Base-by-base conservation (phyloP, 1,140 invertebrate genomes). In the Temnothorax nylanderi region DNA sequence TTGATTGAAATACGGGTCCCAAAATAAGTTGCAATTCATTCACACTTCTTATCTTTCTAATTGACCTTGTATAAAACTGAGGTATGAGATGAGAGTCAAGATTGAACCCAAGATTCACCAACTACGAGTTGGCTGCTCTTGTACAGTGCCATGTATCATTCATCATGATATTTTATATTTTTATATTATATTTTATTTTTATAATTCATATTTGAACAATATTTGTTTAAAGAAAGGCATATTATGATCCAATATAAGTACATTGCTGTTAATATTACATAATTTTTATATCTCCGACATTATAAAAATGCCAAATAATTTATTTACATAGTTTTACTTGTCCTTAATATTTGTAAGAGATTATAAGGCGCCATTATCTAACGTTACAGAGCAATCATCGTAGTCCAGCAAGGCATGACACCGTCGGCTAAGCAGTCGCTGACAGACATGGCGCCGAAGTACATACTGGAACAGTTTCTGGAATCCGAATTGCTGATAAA, bases 401-500 rank as follows among this genome's bases (percentile, higher is more conserved):
- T 98, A 0, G 95, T 95, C 2, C 97, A 98, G 92, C 95, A 96
- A 95, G 99, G 99, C 69, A 99, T 99, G 99, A 99, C 99, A 16
- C 99, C 99, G 6, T 99, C 99, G 49, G 99, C 99, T 2, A 99
- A 99, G 95, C 99, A 99, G 96, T 98, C 99, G 0, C 95, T 99
- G 64, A 97, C 98, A 6, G 99, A 99, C 92, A 99, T 99, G 99
- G 99, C 99, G 2, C 99, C 99, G 0, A 99, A 99, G 95, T 99
- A 99, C 93, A 99, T 99, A 92, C 95, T 99, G 71, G 99, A 99
- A 96, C 98, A 99, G 92, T 99, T 99, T 95, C 94, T 99, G 13
- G 99, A 99, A 96, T 99, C 99, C 0, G 99, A 99, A 95, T 95
- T 99, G 32, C 95, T 99, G 6, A 99, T 99, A 69, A 99, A 99